Conservation (phyloP, 1,140 invertebrate genomes). For the Oncopodura yosiiana region DNA sequence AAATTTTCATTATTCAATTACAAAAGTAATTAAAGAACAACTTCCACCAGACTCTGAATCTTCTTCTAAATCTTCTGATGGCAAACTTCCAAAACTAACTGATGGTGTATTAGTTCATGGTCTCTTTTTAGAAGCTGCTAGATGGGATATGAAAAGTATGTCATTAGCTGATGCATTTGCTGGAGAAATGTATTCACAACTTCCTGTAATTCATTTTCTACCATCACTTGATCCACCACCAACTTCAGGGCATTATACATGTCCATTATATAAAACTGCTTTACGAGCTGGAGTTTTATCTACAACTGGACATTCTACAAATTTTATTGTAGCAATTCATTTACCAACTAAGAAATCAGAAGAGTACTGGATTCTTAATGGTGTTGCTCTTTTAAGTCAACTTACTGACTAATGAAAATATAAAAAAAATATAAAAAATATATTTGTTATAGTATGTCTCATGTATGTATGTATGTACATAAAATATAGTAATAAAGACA, state of each 20-base stretch:
- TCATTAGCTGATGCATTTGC: slow-evolving; percentile 55
- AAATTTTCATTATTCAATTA: slow-evolving; percentile 61
- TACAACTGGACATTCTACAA: slow-evolving; percentile 80
- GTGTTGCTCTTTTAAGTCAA: slow-evolving; percentile 70
- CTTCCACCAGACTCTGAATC: slow-evolving; percentile 42
- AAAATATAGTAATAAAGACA: too few relatives aligned
- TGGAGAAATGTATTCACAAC: slow-evolving; percentile 62
- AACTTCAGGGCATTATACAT: slow-evolving; percentile 55
- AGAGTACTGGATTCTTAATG: slow-evolving; percentile 75
- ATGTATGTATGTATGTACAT: too few relatives aligned
- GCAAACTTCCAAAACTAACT: slow-evolving; percentile 42
- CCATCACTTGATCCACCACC: slow-evolving; percentile 43
- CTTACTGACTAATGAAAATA: slow-evolving; percentile 49
- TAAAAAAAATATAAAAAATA: neutral
- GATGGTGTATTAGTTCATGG: slow-evolving; percentile 76
- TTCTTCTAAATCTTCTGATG: slow-evolving; percentile 27
- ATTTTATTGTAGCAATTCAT: slow-evolving; percentile 71
- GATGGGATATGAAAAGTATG: slow-evolving; percentile 59
- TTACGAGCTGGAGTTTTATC: slow-evolving; percentile 68
- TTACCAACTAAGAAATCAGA: slow-evolving; percentile 50
- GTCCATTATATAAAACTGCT: slow-evolving; percentile 77
- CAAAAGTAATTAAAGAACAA: slow-evolving; percentile 45
- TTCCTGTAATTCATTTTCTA: slow-evolving; percentile 64
- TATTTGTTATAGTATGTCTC: too few relatives aligned
- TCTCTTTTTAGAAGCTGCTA: slow-evolving; percentile 73